Base-by-base conservation (phyloP, 1,140 invertebrate species). In the Danaus melanippus region DNA sequence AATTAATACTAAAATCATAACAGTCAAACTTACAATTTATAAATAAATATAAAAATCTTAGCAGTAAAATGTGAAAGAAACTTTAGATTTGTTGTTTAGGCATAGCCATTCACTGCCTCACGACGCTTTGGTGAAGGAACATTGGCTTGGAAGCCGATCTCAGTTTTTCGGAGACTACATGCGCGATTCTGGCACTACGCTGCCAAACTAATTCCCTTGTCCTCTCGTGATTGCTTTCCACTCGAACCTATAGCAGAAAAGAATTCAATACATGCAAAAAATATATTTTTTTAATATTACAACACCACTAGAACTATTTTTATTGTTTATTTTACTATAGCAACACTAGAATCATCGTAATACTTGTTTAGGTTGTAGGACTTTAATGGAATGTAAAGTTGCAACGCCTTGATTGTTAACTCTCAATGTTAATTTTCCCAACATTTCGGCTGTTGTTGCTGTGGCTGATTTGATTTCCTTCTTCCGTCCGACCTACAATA, bases 351-450 rank as follows among this genome's bases (percentile, higher is more conserved):
- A 3, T 32, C 0, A 32, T 32, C 2, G 2, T 32, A 7, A 32
- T 32, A 95, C 94, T 89, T 95, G 93, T 88, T 94, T 95, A 3
- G 94, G 94, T 71, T 95, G 94, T 47, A 94, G 88, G 51, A 95
- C 94, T 67, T 92, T 92, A 60, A 95, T 95, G 10, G 93, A 93
- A 76, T 95, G 93, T 12, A 95, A 82, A 42, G 93, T 92, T 32
- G 93, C 93, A 10, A 91, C 91, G 6, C 92, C 92, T 54, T 93
- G 92, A 65, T 93, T 91, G 46, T 92, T 87, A n/a, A 95, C 91
- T 58, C 92, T 89, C 46, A 95, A 86, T 64, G 90, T 94, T 47
- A 95, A 80, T 84, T 92, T 93, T 42, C 94, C 94, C 44, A 90
- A 90, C 93, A 95, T 94, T 79, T 95, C 93, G 10, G 92, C 93